A percentile compares a stretch with the other conserved stretches of the same genome.
Conservation (phyloP, 2,113 vertebrate species). For the Amblyopsis rosae region DNA sequence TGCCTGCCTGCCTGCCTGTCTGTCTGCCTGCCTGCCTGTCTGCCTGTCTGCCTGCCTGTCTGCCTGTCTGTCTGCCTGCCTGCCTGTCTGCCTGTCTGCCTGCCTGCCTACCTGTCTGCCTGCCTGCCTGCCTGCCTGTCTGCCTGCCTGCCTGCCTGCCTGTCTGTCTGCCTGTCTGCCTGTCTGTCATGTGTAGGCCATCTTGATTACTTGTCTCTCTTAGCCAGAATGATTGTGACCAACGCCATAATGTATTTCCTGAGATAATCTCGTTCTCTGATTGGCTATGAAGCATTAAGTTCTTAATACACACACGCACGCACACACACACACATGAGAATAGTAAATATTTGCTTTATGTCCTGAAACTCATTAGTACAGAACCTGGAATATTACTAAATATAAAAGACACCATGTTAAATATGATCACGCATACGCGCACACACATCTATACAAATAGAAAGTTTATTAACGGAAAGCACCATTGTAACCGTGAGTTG, state of each 20-base stretch:
- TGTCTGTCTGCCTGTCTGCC: not conserved
- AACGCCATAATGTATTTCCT: slow-evolving; percentile 35
- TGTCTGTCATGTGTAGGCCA: not conserved
- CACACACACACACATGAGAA: not conserved
- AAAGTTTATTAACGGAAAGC: no score
- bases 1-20: not conserved
- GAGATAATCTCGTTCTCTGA: slow-evolving; percentile 15
- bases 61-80: not conserved
- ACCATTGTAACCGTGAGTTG: no score
- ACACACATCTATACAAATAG: not conserved
- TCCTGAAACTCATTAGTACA: no score
- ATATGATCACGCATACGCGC: not conserved
- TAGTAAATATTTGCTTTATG: not conserved
- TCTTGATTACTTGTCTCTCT: not conserved
- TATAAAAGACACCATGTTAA: no score
- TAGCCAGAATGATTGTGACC: slow-evolving; percentile 6
- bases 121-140: not conserved
- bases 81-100: not conserved
- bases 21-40: not conserved
- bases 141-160: not conserved
- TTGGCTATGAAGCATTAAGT: not conserved
- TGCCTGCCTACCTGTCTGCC: not conserved
- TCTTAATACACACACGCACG: not conserved
- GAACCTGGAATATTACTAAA: no score
- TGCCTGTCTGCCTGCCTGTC: not conserved